Evolutionary conservation across 2,797 vertebrate species (phyloP).

Genomic region (Triplophysa yarkandensis): DNA sequence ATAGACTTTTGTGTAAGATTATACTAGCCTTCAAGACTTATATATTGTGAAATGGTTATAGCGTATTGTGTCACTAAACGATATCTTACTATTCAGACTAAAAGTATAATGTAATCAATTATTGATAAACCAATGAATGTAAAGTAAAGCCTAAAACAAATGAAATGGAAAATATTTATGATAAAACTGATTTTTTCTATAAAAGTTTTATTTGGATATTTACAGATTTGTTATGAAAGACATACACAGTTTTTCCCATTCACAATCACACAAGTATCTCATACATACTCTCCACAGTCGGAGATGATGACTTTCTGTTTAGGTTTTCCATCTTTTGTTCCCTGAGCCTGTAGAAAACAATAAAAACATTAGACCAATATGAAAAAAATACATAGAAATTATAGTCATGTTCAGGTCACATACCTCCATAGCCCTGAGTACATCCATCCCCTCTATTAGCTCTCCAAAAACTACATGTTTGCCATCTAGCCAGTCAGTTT

Average conservation of each 20-base stretch:
- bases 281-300: constrained; percentile 91
- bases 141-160: too few relatives aligned
- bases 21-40: too few relatives aligned
- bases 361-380: constrained; percentile 18
- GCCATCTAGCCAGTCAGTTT: constrained; percentile 92
- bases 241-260: background rate
- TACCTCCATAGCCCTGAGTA: constrained; percentile 91
- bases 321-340: constrained; percentile 89
- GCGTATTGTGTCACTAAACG: background rate
- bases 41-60: background rate
- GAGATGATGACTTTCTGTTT: constrained; percentile 96
- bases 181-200: constrained; percentile 50
- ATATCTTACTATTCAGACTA: background rate
- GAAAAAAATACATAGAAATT: background rate
- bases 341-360: constrained; percentile 82
- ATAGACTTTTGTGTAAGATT: too few relatives aligned
- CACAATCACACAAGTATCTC: constrained; percentile 47
- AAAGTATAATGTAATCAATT: background rate
- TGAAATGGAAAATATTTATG: background rate
- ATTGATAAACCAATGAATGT: too few relatives aligned
- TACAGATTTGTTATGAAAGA: constrained; percentile 65
- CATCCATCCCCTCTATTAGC: constrained; percentile 91
- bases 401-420: constrained; percentile 1
- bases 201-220: constrained; percentile 77
- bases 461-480: constrained; percentile 98